Conservation (phyloP, 2,797 vertebrate genomes). For the Semotilus atromaculatus region DNA sequence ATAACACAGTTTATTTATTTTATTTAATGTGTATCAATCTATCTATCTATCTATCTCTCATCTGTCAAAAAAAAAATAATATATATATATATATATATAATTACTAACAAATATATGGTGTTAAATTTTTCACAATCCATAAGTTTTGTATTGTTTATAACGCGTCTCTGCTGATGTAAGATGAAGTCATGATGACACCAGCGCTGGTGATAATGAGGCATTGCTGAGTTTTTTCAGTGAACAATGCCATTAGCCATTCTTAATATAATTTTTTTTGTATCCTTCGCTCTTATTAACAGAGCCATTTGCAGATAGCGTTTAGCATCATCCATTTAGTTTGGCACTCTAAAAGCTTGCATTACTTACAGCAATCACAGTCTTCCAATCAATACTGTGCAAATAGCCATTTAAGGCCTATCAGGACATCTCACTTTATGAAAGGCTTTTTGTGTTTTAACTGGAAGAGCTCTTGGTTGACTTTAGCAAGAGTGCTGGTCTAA, state of each 20-base stretch:
- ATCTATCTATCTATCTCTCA: too few species aligned
- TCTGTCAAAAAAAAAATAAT: too few species aligned
- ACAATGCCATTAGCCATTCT: neutral
- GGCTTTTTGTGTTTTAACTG: conserved; percentile 9
- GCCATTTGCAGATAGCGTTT: neutral
- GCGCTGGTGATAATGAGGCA: neutral
- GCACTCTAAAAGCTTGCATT: conserved; percentile 22
- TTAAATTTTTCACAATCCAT: neutral
- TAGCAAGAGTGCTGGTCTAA: neutral
- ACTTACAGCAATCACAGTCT: conserved; percentile 19
- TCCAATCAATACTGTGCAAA: conserved; percentile 42
- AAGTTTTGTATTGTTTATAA: too few species aligned
- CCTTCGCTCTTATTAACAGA: neutral
- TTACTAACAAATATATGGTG: too few species aligned
- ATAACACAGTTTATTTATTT: too few species aligned
- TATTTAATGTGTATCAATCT: too few species aligned
- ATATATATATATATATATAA: too few species aligned
- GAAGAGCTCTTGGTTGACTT: neutral
- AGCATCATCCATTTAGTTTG: conserved; percentile 11
- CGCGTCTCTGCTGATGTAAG: neutral
- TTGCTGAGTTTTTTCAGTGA: too few species aligned
- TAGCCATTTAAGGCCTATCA: conserved; percentile 2
- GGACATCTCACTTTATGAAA: conserved; percentile 1
- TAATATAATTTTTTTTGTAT: neutral
- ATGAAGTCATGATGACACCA: neutral